A percentile compares a stretch with the other conserved stretches of the same genome.
These are phyloP conservation scores for Erannis defoliaria DNA, from an alignment of 2,888 invertebrate genomes.

Conservation along the genomic window DNA sequence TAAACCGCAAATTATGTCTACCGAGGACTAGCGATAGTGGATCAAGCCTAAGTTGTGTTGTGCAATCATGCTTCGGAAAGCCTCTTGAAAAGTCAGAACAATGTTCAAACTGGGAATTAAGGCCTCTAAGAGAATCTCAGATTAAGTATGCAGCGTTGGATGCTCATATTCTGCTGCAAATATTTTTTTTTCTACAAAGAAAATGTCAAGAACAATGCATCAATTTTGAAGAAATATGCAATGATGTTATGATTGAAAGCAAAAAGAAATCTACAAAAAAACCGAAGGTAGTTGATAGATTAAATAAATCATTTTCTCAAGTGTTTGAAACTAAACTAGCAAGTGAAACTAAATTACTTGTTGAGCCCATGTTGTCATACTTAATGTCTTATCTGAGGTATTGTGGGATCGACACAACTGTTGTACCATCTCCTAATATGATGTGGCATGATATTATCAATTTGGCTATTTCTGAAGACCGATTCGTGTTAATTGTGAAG, in stretches of 20 bases:
- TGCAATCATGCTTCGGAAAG: conserved; percentile 91
- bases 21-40: conserved; percentile 76
- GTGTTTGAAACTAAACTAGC: conserved; percentile 53
- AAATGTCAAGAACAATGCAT: conserved; percentile 78
- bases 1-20: conserved; percentile 67
- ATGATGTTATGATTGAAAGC: conserved; percentile 85
- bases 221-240: conserved; percentile 88
- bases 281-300: conserved; percentile 62
- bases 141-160: conserved; percentile 95
- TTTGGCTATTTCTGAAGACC: conserved; percentile 72
- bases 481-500: conserved; percentile 68
- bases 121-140: conserved; percentile 93
- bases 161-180: conserved; percentile 94
- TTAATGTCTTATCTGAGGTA: conserved; percentile 73
- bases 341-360: conserved; percentile 66
- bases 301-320: conserved; percentile 50
- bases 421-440: conserved; percentile 86
- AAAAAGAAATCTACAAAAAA: conserved; percentile 80
- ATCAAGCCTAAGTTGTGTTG: conserved; percentile 91
- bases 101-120: conserved; percentile 95
- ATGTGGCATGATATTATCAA: conserved; percentile 77
- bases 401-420: conserved; percentile 87
- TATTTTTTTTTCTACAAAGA: conserved; percentile 89
- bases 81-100: conserved; percentile 95
- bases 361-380: conserved; percentile 66